These are phyloP conservation scores for Leptarthrus brevirostris DNA, from an alignment of 2,888 invertebrate genomes.

Conservation along the genomic window DNA sequence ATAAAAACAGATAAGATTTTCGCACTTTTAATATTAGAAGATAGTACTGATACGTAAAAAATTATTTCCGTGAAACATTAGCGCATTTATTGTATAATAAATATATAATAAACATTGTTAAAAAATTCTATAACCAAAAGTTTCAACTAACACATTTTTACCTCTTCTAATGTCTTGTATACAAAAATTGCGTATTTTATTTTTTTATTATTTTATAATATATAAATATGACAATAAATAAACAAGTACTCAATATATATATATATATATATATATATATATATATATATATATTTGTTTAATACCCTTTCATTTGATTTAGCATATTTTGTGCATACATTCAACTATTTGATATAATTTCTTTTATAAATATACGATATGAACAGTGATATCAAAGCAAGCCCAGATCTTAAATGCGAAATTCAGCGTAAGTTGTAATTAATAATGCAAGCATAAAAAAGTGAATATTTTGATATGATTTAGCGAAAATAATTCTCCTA, in stretches of 20 bases:
- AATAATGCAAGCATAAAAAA: conserved; percentile 51
- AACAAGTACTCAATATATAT: no score
- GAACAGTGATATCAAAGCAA: conserved; percentile 67
- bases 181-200: conserved; percentile 40
- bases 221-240: conserved; percentile 49
- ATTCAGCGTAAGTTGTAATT: not conserved
- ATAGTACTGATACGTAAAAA: conserved; percentile 33
- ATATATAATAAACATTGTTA: conserved; percentile 28
- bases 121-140: conserved; percentile 39
- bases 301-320: conserved; percentile 50
- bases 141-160: conserved; percentile 12
- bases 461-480: conserved; percentile 31
- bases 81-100: conserved; percentile 1
- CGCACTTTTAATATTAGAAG: conserved; percentile 13
- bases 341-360: conserved; percentile 54
- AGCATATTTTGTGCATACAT: conserved; percentile 50
- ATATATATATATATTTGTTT: conserved; percentile 51
- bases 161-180: conserved; percentile 42
- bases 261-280: conserved; percentile 8
- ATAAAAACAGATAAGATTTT: conserved; percentile 7
- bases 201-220: conserved; percentile 31
- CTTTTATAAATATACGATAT: conserved; percentile 66
- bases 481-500: conserved; percentile 7
- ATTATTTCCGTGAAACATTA: conserved; percentile 28
- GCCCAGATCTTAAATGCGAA: conserved; percentile 59